Evolutionary conservation across 1,140 invertebrate species (phyloP), one percentile per base, ranked within the genome.

Genomic region (Aphelenchoides besseyi): DNA sequence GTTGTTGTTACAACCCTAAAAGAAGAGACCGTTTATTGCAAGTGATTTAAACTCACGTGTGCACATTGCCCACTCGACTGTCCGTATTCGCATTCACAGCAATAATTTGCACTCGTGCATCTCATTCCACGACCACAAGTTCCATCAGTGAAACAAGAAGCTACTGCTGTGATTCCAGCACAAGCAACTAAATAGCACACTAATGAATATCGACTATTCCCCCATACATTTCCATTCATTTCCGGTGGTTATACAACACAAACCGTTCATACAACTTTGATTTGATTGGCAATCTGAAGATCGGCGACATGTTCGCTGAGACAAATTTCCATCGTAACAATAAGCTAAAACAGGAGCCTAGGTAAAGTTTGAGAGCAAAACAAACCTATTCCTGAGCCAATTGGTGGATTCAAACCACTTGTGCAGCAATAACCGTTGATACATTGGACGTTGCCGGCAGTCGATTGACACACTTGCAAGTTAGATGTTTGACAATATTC

Each of bases 171-270:
- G 30, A 70, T 73, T n/a, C 57, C 69, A 18, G 32, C 69, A 37
- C 69, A 70, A n/a, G 69, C 69, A 33, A 16, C 57, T 70, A 71
- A 36, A 68, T 16, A 29, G 2, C n/a, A 16, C 28, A 18, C 8
- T 67, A 8, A 8, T 16, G 26, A 66, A 59, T 67, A 66, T 8
- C 30, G 5, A 5, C 3, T 32, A 23, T 32, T 12, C 5, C 55
- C 23, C 5, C 61, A 67, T 26, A 70, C 69, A 70, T 48, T 70
- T 69, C 29, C 67, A 70, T 70, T 70, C 69, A 12, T 37, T 73
- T 36, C 69, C 69, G 23, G 69, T 70, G 1, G 9, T 73, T 41
- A 29, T 26, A 32, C 69, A 70, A 33, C 69, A 70, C 9, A 70
- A 16, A 5, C 69, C 69, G 53, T 70, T 70, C 26, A 70, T 37